Percentiles rank a stretch among this genome's conserved stretches.
Conservation (phyloP, 2,888 invertebrate genomes). For the Xestobium rufovillosum region DNA sequence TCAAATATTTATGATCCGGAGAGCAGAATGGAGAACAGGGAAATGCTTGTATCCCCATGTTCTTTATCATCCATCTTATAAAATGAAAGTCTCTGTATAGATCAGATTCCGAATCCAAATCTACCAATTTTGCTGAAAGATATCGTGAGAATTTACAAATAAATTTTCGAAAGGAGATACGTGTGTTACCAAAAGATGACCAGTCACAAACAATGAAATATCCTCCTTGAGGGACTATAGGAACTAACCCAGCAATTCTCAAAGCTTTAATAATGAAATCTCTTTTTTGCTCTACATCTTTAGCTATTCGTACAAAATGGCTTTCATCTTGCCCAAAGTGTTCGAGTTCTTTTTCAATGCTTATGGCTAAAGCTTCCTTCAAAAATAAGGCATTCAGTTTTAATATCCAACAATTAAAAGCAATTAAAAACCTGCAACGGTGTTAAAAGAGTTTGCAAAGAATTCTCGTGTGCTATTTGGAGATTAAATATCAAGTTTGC, state of each 20-base stretch:
- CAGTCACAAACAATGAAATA: constrained; percentile 97
- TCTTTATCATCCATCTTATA: constrained; percentile 92
- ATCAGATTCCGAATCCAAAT: constrained; percentile 62
- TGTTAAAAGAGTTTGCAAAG: constrained; percentile 84
- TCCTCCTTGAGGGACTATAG: constrained; percentile 91
- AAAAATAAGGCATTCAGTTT: too few species aligned
- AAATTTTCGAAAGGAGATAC: too few species aligned
- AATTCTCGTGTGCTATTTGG: constrained; percentile 89
- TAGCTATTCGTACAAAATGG: constrained; percentile 71
- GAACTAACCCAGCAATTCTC: constrained; percentile 74
- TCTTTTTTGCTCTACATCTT: constrained; percentile 68
- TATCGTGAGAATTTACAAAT: too few species aligned
- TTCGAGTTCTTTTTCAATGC: constrained; percentile 77
- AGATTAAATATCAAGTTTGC: constrained; percentile 69
- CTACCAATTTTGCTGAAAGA: constrained; percentile 55
- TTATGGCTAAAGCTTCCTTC: constrained; percentile 84
- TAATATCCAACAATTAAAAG: not conserved
- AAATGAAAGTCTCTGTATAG: constrained; percentile 81
- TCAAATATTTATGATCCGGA: constrained; percentile 66
- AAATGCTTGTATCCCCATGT: constrained; percentile 86
- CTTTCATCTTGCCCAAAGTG: constrained; percentile 66
- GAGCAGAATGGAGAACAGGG: constrained; percentile 94
- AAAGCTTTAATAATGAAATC: constrained; percentile 72
- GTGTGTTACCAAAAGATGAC: constrained; percentile 62
- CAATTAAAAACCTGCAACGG: constrained; percentile 60